phyloP scores from a whole-genome alignment of 2,113 vertebrate genomes.

The Dascyllus trimaculatus region DNA sequence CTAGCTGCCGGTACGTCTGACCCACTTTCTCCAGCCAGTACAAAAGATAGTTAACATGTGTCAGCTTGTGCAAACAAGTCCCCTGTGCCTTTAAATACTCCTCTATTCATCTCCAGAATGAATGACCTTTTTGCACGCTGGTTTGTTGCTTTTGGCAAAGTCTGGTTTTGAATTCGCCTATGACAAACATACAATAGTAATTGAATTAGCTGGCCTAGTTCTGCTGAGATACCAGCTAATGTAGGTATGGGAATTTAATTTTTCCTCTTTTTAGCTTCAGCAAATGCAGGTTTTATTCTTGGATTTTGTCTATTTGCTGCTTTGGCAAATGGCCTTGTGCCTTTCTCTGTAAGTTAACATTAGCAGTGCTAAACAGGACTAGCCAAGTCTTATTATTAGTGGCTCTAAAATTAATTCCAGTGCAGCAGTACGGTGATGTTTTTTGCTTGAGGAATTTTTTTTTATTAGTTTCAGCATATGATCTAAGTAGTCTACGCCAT shows the following conservation, averaged over 20 bases:
- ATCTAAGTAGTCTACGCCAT: conserved; percentile 12
- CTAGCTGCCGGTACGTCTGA: conserved; percentile 56
- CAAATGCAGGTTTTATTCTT: conserved; percentile 40
- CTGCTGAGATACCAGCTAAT: conserved; percentile 14
- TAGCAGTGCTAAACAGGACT: conserved; percentile 36
- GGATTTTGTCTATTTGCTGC: conserved; percentile 47
- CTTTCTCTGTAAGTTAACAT: conserved; percentile 52
- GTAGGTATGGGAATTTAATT: conserved; percentile 24
- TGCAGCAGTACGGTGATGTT: background rate
- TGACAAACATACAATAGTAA: conserved; percentile 30
- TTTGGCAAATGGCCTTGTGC: conserved; percentile 43
- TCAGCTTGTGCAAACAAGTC: conserved; percentile 74
- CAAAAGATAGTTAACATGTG: conserved; percentile 76
- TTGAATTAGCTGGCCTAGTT: conserved; percentile 24
- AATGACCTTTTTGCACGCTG: conserved; percentile 35
- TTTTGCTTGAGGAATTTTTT: background rate
- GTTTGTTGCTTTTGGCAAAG: conserved; percentile 36
- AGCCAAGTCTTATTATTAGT: conserved; percentile 62
- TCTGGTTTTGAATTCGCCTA: conserved; percentile 24
- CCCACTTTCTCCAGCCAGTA: conserved; percentile 75
- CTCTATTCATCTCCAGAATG: conserved; percentile 42
- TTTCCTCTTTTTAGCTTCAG: conserved; percentile 18
- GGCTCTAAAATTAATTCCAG: conserved; percentile 27
- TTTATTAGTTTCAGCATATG: background rate
- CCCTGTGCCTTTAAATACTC: conserved; percentile 61